phyloP scores from a whole-genome alignment of 2,113 vertebrate species.

The Phrynocephalus versicolor region DNA sequence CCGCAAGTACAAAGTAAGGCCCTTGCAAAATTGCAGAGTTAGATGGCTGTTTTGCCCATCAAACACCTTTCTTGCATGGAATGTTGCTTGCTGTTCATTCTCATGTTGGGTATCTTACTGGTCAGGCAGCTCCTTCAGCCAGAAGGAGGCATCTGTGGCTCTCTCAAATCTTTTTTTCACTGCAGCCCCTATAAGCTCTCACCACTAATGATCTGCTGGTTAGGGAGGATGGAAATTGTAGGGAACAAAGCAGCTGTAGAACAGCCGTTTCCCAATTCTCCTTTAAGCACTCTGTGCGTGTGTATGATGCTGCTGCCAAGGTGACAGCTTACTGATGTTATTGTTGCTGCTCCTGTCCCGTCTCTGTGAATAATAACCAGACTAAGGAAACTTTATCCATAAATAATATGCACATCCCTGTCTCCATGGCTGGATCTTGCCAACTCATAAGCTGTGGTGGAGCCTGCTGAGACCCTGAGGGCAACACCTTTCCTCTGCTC shows the following conservation, averaged over 20 bases:
- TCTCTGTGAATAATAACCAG: background rate
- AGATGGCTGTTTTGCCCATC: background rate
- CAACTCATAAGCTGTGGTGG: background rate
- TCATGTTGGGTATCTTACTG: background rate
- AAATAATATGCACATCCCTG: background rate
- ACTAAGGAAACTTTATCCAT: background rate
- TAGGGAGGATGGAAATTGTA: background rate
- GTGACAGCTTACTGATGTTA: background rate
- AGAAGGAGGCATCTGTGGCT: background rate
- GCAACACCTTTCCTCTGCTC: background rate
- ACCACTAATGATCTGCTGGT: background rate
- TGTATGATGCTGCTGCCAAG: too few species aligned
- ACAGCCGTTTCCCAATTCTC: background rate
- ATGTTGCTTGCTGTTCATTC: background rate
- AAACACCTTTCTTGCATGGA: background rate
- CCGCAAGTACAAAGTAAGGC: conserved; percentile 91
- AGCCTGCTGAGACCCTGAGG: background rate
- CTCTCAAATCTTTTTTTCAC: background rate
- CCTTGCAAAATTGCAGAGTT: fast-evolving
- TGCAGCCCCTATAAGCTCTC: background rate
- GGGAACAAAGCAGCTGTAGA: background rate
- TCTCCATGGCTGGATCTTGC: background rate
- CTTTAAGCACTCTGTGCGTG: background rate
- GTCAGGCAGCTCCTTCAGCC: background rate
- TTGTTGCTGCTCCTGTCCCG: too few species aligned